These are phyloP conservation scores for Aporophyla nigra DNA, from an alignment of 2,888 invertebrate genomes.

Conservation along the genomic window DNA sequence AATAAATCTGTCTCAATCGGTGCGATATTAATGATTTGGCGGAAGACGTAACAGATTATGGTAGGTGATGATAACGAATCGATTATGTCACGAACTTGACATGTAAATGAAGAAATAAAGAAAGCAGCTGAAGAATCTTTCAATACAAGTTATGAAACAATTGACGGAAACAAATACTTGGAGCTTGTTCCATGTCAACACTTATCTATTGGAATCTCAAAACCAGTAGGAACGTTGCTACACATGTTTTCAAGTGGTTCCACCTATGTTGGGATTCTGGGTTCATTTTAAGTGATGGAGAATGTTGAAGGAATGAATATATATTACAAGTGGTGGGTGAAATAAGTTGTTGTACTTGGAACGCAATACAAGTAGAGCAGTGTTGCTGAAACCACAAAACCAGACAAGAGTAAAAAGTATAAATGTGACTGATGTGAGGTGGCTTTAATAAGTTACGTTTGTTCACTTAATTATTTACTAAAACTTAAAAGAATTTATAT, in stretches of 20 bases:
- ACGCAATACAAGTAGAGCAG: background rate
- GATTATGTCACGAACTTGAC: constrained; percentile 50
- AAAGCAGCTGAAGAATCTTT: constrained; percentile 36
- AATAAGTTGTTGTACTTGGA: constrained; percentile 6
- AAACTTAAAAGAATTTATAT: background rate
- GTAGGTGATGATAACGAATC: constrained; percentile 16
- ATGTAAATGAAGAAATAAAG: constrained; percentile 51
- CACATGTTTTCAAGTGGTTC: constrained; percentile 57
- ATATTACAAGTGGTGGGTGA: background rate
- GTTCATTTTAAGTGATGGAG: constrained; percentile 19
- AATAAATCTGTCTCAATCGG: constrained; percentile 44
- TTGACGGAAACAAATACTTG: constrained; percentile 34
- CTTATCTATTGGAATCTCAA: constrained; percentile 58
- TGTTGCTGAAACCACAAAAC: background rate
- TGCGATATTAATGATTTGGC: constrained; percentile 32
- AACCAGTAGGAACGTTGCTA: constrained; percentile 43
- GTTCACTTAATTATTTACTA: background rate
- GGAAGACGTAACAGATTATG: constrained; percentile 36
- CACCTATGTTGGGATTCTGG: constrained; percentile 33
- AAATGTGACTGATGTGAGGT: background rate
- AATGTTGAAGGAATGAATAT: constrained; percentile 18
- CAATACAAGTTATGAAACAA: constrained; percentile 31
- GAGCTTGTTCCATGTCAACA: constrained; percentile 34
- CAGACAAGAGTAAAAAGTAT: background rate
- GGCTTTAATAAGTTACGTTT: background rate